Conservation (phyloP, 2,888 invertebrate genomes). For the Eupithecia dodoneata region DNA sequence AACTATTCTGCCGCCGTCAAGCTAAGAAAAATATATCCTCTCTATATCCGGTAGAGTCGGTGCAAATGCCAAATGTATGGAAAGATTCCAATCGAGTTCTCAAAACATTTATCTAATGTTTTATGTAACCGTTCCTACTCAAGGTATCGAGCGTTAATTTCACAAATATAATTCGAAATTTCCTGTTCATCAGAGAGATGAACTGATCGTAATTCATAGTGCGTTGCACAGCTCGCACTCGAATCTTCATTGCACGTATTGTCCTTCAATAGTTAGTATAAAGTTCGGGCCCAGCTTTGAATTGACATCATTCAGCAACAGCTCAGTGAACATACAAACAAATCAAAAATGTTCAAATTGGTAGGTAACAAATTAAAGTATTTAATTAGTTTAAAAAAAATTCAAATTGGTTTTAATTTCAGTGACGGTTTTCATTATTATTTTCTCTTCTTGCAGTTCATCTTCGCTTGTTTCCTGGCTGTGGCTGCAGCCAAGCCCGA, state of each 20-base stretch:
- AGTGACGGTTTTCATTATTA: not conserved
- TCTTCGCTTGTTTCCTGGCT: slow-evolving; percentile 69
- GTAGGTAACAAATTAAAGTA: slow-evolving; percentile 48
- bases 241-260: slow-evolving; percentile 42
- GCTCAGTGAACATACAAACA: slow-evolving; percentile 58
- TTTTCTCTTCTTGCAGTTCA: slow-evolving; percentile 56
- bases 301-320: slow-evolving; percentile 41
- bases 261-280: slow-evolving; percentile 43
- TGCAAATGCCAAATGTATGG: too few species aligned
- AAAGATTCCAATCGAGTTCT: too few species aligned
- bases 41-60: too few species aligned
- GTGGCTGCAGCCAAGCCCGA: slow-evolving; percentile 75
- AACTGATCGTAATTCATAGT: slow-evolving; percentile 35
- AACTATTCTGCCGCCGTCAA: too few species aligned
- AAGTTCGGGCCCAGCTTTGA: slow-evolving; percentile 52
- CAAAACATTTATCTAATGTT: too few species aligned
- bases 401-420: not conserved
- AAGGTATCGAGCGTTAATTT: not conserved
- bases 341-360: slow-evolving; percentile 78
- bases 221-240: slow-evolving; percentile 47
- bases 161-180: not conserved
- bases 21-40: too few species aligned
- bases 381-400: not conserved
- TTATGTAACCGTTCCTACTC: too few species aligned
- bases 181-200: not conserved